Conservation (phyloP, 1,140 invertebrate species). For the Hypothenemus hampei region DNA sequence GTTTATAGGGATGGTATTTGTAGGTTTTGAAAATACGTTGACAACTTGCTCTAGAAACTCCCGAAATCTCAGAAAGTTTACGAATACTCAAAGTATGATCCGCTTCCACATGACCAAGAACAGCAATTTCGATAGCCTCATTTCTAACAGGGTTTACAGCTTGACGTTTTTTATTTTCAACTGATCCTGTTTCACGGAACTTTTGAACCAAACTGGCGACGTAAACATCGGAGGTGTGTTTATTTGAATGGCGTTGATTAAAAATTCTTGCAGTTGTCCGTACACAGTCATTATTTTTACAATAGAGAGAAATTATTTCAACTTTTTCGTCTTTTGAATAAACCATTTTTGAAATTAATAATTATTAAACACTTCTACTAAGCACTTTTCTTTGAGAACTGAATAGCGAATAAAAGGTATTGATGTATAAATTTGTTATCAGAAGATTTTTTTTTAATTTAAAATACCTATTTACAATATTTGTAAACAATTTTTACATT, state of each 20-base stretch:
- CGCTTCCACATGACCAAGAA: neutral
- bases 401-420: neutral
- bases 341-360: neutral
- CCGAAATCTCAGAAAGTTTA: neutral
- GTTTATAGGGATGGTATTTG: neutral
- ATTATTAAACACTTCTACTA: neutral
- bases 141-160: neutral
- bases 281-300: neutral
- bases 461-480: neutral
- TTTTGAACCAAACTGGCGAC: neutral
- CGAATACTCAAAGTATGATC: neutral
- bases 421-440: neutral
- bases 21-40: neutral
- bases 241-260: neutral
- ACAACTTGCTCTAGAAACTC: neutral
- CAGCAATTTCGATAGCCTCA: neutral
- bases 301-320: neutral
- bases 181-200: neutral
- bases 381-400: too few species aligned
- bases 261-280: neutral
- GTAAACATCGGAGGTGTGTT: neutral
- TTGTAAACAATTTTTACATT: neutral
- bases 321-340: neutral
- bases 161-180: slow-evolving; percentile 3
- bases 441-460: neutral